Percentiles rank a stretch among this genome's conserved stretches.
These are phyloP conservation scores for Myocastor coypus DNA, from an alignment of 2,113 vertebrate species.

Conservation along the genomic window DNA sequence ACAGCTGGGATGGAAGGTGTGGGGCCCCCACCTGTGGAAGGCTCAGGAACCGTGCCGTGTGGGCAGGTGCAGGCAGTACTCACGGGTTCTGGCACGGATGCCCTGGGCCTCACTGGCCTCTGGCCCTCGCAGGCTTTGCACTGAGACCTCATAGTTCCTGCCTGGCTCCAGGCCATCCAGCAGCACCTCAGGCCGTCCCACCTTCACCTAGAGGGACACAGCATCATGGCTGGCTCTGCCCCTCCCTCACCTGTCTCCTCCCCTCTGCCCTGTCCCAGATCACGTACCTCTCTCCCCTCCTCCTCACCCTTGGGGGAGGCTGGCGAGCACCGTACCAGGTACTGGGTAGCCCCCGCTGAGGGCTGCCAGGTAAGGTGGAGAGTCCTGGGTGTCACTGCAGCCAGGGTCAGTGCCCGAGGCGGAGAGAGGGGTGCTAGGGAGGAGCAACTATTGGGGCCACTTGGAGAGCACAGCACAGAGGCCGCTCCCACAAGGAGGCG, in stretches of 20 bases:
- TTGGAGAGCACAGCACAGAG: neutral
- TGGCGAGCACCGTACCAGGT: slow-evolving; percentile 91
- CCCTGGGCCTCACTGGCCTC: slow-evolving; percentile 93
- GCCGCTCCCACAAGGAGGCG: fast-evolving
- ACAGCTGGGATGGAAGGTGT: too few relatives aligned
- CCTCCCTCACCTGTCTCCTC: fast-evolving
- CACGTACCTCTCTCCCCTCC: slow-evolving; percentile 80
- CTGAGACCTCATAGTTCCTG: slow-evolving; percentile 91
- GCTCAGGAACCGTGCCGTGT: neutral
- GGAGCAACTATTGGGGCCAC: too few relatives aligned
- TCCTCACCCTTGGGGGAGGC: slow-evolving; percentile 85
- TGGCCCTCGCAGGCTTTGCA: slow-evolving; percentile 92
- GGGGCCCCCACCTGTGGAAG: neutral
- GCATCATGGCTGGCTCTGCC: fast-evolving
- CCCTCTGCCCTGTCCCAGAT: fast-evolving
- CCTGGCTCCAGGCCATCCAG: slow-evolving; percentile 89
- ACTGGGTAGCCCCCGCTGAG: slow-evolving; percentile 89
- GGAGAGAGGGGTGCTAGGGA: slow-evolving; percentile 89
- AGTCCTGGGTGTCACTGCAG: slow-evolving; percentile 89
- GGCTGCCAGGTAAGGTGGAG: slow-evolving; percentile 91
- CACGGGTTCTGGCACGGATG: slow-evolving; percentile 91
- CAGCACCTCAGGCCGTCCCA: slow-evolving; percentile 89
- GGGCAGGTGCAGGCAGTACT: slow-evolving; percentile 56
- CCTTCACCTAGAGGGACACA: slow-evolving; percentile 88
- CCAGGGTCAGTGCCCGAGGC: slow-evolving; percentile 88